A percentile compares a stretch with the other conserved stretches of the same genome.
phyloP scores from a whole-genome alignment of 2,113 vertebrate species.

The Oryzias javanicus region DNA sequence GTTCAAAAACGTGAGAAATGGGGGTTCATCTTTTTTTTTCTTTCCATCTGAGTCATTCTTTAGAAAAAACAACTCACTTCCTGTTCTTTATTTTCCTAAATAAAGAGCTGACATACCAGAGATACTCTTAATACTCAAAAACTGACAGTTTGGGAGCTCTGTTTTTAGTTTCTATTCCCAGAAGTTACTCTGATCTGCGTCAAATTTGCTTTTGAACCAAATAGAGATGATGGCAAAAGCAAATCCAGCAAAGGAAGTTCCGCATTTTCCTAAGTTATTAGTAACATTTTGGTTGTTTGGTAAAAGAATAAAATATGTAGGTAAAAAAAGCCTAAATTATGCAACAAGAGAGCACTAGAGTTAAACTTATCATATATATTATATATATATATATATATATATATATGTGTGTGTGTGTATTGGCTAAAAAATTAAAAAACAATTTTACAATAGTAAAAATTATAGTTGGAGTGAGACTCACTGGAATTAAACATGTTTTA shows the following conservation, averaged over 20 bases:
- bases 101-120: constrained; percentile 26
- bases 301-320: too few species aligned
- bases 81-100: constrained; percentile 18
- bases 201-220: constrained; percentile 4
- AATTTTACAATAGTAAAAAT: too few species aligned
- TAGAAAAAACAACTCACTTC: constrained; percentile 41
- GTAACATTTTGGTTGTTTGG: too few species aligned
- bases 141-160: constrained; percentile 5
- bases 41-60: constrained; percentile 38
- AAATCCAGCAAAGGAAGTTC: constrained; percentile 15
- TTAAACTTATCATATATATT: too few species aligned
- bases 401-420: too few species aligned
- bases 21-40: constrained; percentile 52
- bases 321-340: too few species aligned
- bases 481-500: too few species aligned
- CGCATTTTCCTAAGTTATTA: too few species aligned
- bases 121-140: constrained; percentile 28
- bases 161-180: constrained; percentile 27
- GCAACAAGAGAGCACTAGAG: too few species aligned
- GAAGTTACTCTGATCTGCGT: constrained; percentile 16
- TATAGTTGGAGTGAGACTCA: too few species aligned
- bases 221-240: constrained; percentile 21
- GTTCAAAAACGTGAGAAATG: constrained; percentile 23
- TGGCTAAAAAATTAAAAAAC: too few species aligned
- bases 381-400: too few species aligned